Conservation (phyloP, 1,140 invertebrate species). For the Lordiphosa mommai region DNA sequence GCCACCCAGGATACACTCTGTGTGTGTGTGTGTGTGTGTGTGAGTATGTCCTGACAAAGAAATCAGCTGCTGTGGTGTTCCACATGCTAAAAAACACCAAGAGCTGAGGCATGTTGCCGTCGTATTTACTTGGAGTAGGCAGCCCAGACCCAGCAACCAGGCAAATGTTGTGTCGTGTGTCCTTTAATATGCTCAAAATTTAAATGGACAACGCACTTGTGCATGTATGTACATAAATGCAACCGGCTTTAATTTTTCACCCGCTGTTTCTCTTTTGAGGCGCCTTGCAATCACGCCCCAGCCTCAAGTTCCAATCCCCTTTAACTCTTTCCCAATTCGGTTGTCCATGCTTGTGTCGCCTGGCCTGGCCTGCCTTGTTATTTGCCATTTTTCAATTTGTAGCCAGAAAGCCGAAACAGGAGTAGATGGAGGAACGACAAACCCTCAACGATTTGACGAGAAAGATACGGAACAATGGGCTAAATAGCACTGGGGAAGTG, state of each 20-base stretch:
- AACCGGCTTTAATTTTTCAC: constrained; percentile 45
- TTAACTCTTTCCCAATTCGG: neutral
- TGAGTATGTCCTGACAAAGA: constrained; percentile 49
- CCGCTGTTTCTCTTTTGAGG: constrained; percentile 1
- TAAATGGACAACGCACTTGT: constrained; percentile 49
- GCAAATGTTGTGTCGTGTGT: constrained; percentile 31
- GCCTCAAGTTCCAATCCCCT: neutral
- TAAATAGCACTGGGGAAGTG: neutral
- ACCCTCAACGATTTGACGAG: neutral
- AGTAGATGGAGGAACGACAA: neutral
- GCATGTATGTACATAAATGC: constrained; percentile 18
- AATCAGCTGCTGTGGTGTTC: constrained; percentile 69
- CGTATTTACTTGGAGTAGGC: constrained; percentile 62
- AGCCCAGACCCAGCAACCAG: neutral
- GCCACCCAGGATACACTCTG: constrained; percentile 22
- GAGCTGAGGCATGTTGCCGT: constrained; percentile 55
- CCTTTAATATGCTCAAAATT: constrained; percentile 60
- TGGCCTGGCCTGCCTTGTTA: constrained; percentile 22
- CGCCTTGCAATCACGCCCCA: constrained; percentile 26
- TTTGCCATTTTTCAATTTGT: constrained; percentile 59
- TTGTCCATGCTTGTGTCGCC: constrained; percentile 9
- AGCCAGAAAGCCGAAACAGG: constrained; percentile 18
- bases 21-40: constrained; percentile 5
- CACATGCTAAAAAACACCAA: constrained; percentile 59
- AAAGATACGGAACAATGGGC: constrained; percentile 1